Evolutionary conservation across 2,113 vertebrate genomes (phyloP).

Genomic region (Ondatra zibethicus): DNA sequence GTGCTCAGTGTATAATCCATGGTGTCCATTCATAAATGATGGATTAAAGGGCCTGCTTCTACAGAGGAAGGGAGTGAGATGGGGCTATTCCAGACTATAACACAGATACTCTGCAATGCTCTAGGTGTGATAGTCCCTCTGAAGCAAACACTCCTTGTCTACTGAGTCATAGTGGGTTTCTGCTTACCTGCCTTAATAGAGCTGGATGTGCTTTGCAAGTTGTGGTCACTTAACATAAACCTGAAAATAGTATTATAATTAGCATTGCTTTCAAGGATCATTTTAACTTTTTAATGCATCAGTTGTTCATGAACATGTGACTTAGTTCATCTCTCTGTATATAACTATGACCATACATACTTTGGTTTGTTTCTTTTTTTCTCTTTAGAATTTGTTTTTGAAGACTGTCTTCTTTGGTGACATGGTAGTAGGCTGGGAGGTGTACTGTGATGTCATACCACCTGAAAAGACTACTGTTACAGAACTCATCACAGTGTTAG

Average conservation of each 20-base stretch:
- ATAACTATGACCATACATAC: not conserved
- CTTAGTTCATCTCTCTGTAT: not conserved
- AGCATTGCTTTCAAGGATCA: not conserved
- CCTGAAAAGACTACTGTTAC: not conserved
- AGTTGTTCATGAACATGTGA: not conserved
- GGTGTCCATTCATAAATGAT: conserved; percentile 4
- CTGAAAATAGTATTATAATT: not conserved
- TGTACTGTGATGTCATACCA: not conserved
- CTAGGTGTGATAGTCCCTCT: not conserved
- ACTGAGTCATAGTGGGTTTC: not conserved
- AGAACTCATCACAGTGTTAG: not conserved
- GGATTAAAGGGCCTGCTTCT: not conserved
- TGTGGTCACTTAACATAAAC: not conserved
- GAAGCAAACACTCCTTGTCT: not conserved
- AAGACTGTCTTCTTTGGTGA: not conserved
- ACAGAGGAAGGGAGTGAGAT: not conserved
- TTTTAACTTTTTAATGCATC: not conserved
- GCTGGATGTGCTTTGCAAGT: not conserved
- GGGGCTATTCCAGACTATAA: not conserved
- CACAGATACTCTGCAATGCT: not conserved
- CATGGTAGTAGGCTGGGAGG: not conserved
- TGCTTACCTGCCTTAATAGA: not conserved
- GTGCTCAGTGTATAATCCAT: not conserved
- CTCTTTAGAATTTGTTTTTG: not conserved
- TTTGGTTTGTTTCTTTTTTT: not conserved